Base-by-base conservation (phyloP, 2,113 vertebrate genomes). In the Galbula dea region DNA sequence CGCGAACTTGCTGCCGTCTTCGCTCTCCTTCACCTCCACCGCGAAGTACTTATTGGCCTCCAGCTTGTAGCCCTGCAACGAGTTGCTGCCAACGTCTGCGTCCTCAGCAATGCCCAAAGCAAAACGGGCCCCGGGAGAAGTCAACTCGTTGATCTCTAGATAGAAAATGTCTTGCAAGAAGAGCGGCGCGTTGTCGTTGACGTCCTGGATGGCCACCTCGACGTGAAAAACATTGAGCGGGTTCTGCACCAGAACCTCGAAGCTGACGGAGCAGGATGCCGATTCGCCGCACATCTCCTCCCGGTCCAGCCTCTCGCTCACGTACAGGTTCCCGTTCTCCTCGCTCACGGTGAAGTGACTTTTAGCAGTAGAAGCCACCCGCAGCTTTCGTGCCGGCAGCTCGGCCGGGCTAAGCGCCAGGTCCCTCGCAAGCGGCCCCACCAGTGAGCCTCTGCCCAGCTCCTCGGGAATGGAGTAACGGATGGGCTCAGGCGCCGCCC, bases 231-330 rank as follows among this genome's bases (percentile, higher is more conserved):
- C 77, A 32, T 97, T 97, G 19, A 98, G 95, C 6, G 97, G 97
- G 22, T 97, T 97, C 54, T 97, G 95, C n/a, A 96, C 39, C 63
- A 98, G n/a, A n/a, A n/a, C n/a, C n/a, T 98, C 84, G 49, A 98
- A 97, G 89, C 97, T 95, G 43, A 98, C 43, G 10, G 96, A 74
- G 37, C 98, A 98, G 4, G 67, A 94, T 4, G 58, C 89, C 54
- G 94, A 95, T 75, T 94, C 82, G 24, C 91, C 94, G 69, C 97
- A 98, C 32, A 98, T 61, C 48, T 85, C 73, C 66, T 98, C 97
- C 66, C 95, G 62, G 58, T 98, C 97, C 90, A 98, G 96, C 21
- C 80, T 83, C 17, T 97, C 86, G 51, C 81, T 96, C 63, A 98
- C 94, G 49, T 97, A 91, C 55, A 98, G 96, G 51, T 97, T 54